Evolutionary conservation across 2,113 vertebrate species (phyloP), one percentile per base, ranked within the genome.

Genomic region (Poeciliopsis retropinna): DNA sequence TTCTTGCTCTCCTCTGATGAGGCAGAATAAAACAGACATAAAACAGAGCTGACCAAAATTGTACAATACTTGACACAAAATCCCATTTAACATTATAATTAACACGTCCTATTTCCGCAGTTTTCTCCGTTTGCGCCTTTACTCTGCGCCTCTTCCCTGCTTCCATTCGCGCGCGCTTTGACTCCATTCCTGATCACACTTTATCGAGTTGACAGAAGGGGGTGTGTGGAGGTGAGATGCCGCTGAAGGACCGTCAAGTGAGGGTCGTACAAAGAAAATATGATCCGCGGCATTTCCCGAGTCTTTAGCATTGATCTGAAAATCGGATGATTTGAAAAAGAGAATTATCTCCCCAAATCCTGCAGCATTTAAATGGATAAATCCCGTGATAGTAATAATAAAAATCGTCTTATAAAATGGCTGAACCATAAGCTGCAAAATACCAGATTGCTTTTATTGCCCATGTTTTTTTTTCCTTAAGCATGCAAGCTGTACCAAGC

Each of bases 171-270:
- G 87, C 73, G 41, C 81, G 82, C 83, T 88, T 86, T 54, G 88
- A 80, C 83, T 89, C 83, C 85, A 79, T 84, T 83, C 78, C 51
- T 77, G 87, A 85, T 87, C 84, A 87, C 87, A 88, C 87, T 89
- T 47, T 6, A 19, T 47, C 15, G 44, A 47, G 44, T 47, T 86
- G 71, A 76, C 72, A 72, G 74, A 37, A 77, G 32, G 86, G 76
- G 44, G 73, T 75, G 80, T 37, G 82, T 51, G 68, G 74, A 67
- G 75, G 74, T 89, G 80, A 84, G 64, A 64, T 64, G 75, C 64
- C 64, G 83, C 84, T 87, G 69, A 86, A 64, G 82, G 77, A 60
- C 62, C 19, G 69, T 79, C 75, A 82, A 85, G 70, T 64, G 81
- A 68, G 64, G 32, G 67, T 71, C 70, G 63, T 15, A 61, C 47